phyloP scores from a whole-genome alignment of 2,113 vertebrate species.

The Sitta europaea region DNA sequence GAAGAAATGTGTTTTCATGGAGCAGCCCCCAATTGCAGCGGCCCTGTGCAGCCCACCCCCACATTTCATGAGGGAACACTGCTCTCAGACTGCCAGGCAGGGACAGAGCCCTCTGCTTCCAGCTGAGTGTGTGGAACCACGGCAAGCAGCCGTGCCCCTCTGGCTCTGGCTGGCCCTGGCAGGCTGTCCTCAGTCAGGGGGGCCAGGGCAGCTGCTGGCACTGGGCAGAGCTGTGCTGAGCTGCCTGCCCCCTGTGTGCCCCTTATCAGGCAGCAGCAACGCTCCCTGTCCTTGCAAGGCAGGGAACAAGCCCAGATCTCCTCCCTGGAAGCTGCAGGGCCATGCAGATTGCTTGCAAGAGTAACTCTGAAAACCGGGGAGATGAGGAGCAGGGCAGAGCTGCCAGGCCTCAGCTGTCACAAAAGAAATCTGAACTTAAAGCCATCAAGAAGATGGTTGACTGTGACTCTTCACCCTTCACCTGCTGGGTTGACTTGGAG shows the following conservation, averaged over 20 bases:
- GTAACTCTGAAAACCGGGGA: not conserved
- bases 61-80: not conserved
- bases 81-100: not conserved
- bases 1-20: not conserved
- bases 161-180: not conserved
- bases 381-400: not conserved
- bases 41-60: not conserved
- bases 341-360: not conserved
- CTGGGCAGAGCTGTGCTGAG: fast-evolving
- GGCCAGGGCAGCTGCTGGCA: not conserved
- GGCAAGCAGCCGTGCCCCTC: not conserved
- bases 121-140: fast-evolving
- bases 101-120: not conserved
- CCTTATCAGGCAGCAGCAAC: not conserved
- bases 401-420: not conserved
- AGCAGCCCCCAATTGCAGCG: not conserved
- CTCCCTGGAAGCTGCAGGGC: not conserved
- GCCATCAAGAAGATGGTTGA: not conserved
- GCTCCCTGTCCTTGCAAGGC: not conserved
- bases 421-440: not conserved
- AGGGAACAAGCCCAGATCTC: not conserved
- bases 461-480: not conserved
- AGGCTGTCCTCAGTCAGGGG: not conserved
- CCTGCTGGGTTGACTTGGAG: not conserved
- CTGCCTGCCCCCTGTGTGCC: not conserved